Conservation (phyloP, 2,888 invertebrate species). For the Plebejus argus region DNA sequence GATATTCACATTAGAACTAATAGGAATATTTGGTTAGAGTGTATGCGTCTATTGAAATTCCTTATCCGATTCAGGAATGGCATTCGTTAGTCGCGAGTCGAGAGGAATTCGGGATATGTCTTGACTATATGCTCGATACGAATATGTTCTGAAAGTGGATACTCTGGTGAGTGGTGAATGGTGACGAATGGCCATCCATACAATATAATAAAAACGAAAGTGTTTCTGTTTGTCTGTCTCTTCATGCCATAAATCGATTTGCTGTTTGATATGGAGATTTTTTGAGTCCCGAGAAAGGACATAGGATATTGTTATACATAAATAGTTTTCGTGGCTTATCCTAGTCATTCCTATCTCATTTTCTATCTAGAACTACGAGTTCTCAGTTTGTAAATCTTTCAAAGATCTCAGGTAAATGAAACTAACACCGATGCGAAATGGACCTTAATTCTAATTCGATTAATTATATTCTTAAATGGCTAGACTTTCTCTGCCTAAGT, state of each 20-base stretch:
- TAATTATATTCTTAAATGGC: neutral
- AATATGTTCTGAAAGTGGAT: neutral
- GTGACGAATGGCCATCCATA: too few species aligned
- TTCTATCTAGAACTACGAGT: too few species aligned
- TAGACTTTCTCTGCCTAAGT: neutral
- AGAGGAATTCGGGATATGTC: neutral
- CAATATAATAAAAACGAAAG: neutral
- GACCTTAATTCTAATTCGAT: neutral
- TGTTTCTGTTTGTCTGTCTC: too few species aligned
- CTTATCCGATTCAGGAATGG: constrained; percentile 21
- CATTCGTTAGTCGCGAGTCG: constrained; percentile 25
- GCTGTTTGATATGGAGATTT: too few species aligned
- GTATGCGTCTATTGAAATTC: constrained; percentile 21
- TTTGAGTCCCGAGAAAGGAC: too few species aligned
- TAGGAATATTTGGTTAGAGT: constrained; percentile 1
- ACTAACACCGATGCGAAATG: neutral
- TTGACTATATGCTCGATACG: neutral
- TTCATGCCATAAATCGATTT: too few species aligned
- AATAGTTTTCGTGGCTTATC: too few species aligned
- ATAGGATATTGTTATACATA: too few species aligned
- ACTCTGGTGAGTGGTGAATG: neutral
- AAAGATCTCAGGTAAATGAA: neutral
- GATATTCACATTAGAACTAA: neutral
- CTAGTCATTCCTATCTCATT: too few species aligned
- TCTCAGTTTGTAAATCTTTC: neutral